These are phyloP conservation scores for Drosophila prostipennis DNA, from an alignment of 2,888 invertebrate genomes.

Conservation along the genomic window DNA sequence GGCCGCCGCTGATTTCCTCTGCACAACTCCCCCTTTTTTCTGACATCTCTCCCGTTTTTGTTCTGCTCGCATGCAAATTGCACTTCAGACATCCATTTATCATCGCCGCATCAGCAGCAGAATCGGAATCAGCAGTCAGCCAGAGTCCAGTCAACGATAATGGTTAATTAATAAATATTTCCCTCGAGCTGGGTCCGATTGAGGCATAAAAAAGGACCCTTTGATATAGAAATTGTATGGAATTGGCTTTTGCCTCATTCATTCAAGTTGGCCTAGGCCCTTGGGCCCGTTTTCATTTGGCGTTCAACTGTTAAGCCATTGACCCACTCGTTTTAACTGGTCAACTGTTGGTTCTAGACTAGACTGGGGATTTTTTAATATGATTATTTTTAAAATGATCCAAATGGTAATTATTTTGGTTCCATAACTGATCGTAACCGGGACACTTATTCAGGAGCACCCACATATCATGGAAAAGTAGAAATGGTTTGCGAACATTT, in stretches of 20 bases:
- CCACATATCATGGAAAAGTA: too few species aligned
- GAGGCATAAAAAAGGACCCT: slow-evolving; percentile 17
- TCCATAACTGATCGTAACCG: too few species aligned
- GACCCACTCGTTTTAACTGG: slow-evolving; percentile 57
- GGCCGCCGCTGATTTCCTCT: slow-evolving; percentile 59
- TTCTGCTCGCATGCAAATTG: slow-evolving; percentile 67
- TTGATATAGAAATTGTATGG: slow-evolving; percentile 39
- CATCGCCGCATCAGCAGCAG: slow-evolving; percentile 48
- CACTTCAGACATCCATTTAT: slow-evolving; percentile 77
- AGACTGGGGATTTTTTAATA: neutral
- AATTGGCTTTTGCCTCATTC: neutral
- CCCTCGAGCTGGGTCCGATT: slow-evolving; percentile 34
- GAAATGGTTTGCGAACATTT: too few species aligned
- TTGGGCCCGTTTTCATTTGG: slow-evolving; percentile 5
- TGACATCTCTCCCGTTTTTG: slow-evolving; percentile 19
- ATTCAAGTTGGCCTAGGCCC: slow-evolving; percentile 5
- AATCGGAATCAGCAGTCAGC: slow-evolving; percentile 27
- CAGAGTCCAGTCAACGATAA: slow-evolving; percentile 63
- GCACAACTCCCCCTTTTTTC: neutral
- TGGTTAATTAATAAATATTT: slow-evolving; percentile 80
- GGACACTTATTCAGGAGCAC: too few species aligned
- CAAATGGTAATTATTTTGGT: too few species aligned
- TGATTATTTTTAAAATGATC: too few species aligned
- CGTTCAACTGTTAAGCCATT: slow-evolving; percentile 36
- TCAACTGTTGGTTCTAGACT: slow-evolving; percentile 25